These are phyloP conservation scores for Catharus ustulatus DNA, from an alignment of 2,797 vertebrate species.

Conservation along the genomic window DNA sequence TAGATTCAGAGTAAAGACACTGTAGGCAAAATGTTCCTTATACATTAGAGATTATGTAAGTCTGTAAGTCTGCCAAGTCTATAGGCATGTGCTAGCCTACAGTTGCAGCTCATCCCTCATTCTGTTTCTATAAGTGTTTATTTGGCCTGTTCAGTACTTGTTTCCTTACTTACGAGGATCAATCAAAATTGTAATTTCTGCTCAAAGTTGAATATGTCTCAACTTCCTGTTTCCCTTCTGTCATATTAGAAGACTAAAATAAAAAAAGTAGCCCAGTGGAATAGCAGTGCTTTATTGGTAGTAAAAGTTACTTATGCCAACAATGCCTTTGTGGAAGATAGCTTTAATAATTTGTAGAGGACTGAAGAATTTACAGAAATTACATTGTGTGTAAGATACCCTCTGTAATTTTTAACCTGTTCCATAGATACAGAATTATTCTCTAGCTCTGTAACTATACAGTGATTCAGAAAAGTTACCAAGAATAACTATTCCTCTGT, in stretches of 20 bases:
- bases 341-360: background rate
- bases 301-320: background rate
- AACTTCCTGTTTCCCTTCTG: background rate
- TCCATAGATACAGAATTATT: background rate
- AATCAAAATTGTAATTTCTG: background rate
- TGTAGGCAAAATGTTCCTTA: background rate
- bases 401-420: background rate
- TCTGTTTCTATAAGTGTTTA: background rate
- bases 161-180: background rate
- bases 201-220: background rate
- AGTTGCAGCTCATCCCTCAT: background rate
- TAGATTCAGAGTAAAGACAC: background rate
- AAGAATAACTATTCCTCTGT: background rate
- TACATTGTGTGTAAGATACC: background rate
- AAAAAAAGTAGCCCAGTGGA: background rate
- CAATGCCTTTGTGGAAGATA: background rate
- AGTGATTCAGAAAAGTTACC: background rate
- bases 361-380: background rate
- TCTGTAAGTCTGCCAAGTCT: background rate
- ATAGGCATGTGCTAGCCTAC: background rate
- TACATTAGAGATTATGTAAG: background rate
- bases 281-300: background rate
- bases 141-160: background rate
- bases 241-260: background rate
- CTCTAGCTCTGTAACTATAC: background rate